Conservation (phyloP, 2,888 invertebrate genomes). For the Drosophila antonietae region DNA sequence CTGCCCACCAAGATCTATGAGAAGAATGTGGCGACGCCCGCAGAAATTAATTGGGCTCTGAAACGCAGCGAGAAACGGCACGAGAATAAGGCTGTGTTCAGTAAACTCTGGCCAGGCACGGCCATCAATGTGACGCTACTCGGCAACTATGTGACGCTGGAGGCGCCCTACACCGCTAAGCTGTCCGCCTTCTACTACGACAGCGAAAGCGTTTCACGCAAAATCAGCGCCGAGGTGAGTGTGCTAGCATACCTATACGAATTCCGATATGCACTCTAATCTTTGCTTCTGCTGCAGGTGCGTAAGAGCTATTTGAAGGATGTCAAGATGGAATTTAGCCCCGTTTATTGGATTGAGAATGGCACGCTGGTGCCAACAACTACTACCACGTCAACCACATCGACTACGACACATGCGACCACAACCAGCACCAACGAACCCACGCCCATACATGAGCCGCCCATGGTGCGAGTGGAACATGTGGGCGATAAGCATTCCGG, state of each 20-base stretch:
- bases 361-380: conserved; percentile 92
- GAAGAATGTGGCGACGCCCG: conserved; percentile 71
- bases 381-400: conserved; percentile 87
- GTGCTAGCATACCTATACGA: conserved; percentile 6
- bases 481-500: conserved; percentile 79
- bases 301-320: conserved; percentile 88
- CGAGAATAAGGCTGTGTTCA: conserved; percentile 86
- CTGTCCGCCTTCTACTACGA: conserved; percentile 87
- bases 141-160: conserved; percentile 90
- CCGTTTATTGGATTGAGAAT: conserved; percentile 91
- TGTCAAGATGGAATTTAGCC: conserved; percentile 90
- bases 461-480: conserved; percentile 81
- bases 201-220: conserved; percentile 81
- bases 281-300: conserved; percentile 65
- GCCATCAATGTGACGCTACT: conserved; percentile 92
- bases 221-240: conserved; percentile 82
- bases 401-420: conserved; percentile 86
- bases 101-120: conserved; percentile 90
- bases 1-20: conserved; percentile 83
- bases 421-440: conserved; percentile 86
- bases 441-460: conserved; percentile 84
- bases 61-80: conserved; percentile 86
- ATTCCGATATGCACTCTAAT: not conserved
- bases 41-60: conserved; percentile 90
- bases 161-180: conserved; percentile 90